phyloP scores from a whole-genome alignment of 2,797 vertebrate species.

The Rhincodon typus region DNA sequence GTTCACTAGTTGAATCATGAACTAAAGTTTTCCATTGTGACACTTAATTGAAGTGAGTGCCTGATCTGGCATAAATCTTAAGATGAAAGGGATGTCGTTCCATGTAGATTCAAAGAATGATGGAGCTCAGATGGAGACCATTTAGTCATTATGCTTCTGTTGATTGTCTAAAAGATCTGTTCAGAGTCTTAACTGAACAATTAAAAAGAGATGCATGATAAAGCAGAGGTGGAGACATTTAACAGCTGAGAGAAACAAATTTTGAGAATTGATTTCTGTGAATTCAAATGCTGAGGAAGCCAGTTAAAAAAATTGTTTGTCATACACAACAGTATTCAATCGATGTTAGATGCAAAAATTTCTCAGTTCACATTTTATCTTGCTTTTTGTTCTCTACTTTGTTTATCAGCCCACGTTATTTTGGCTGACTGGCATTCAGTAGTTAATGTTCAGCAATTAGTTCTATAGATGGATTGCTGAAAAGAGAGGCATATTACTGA shows the following conservation, averaged over 20 bases:
- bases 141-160: not conserved
- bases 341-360: too few species aligned
- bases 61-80: not conserved
- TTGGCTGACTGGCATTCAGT: not conserved
- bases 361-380: not conserved
- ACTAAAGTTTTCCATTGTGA: not conserved
- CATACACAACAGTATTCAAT: too few species aligned
- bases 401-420: not conserved
- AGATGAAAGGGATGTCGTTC: too few species aligned
- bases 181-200: not conserved
- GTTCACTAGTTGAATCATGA: not conserved
- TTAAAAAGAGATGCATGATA: not conserved
- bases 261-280: not conserved
- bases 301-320: not conserved
- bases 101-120: not conserved
- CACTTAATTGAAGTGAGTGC: not conserved
- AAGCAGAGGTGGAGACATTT: not conserved
- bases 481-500: not conserved
- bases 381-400: not conserved
- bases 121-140: not conserved
- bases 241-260: not conserved
- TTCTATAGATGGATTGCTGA: not conserved
- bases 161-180: not conserved
- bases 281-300: not conserved
- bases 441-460: not conserved